Evolutionary conservation across 1,140 invertebrate genomes (phyloP).

Genomic region (Drosophila cardini): DNA sequence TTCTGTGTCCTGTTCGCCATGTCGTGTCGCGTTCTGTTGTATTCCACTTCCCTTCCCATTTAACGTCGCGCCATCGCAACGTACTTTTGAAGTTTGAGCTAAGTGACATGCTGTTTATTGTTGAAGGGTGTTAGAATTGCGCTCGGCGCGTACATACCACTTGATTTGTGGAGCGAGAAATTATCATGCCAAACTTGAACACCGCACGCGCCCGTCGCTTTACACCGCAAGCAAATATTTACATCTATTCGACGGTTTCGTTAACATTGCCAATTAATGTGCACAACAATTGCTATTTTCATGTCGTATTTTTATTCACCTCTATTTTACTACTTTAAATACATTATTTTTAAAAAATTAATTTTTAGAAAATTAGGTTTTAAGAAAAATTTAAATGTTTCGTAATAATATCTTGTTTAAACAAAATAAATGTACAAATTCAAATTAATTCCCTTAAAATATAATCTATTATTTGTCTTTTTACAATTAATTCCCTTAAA

Average conservation of each 20-base stretch:
- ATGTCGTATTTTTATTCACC: constrained; percentile 2
- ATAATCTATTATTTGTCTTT: no score
- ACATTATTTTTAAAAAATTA: not conserved
- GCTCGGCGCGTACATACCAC: constrained; percentile 45
- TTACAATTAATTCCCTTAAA: no score
- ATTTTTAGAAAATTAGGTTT: no score
- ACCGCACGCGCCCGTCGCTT: constrained; percentile 61
- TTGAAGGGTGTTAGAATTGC: constrained; percentile 84
- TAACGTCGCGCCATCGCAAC: constrained; percentile 42
- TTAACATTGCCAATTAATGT: constrained; percentile 40
- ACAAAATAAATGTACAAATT: no score
- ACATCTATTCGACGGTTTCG: constrained; percentile 18
- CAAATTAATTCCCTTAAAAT: no score
- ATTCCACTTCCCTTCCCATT: no score
- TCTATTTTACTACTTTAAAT: not conserved
- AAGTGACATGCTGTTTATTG: constrained; percentile 85
- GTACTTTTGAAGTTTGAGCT: constrained; percentile 84
- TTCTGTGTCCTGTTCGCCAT: constrained; percentile 1
- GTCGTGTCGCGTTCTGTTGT: not conserved
- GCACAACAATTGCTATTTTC: constrained; percentile 36
- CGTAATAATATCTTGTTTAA: no score
- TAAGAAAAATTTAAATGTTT: no score
- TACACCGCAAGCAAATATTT: constrained; percentile 59
- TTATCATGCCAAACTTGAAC: constrained; percentile 80
- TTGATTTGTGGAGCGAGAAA: constrained; percentile 78